Base-by-base conservation (phyloP, 2,113 vertebrate genomes). In the Vanacampus margaritifer region DNA sequence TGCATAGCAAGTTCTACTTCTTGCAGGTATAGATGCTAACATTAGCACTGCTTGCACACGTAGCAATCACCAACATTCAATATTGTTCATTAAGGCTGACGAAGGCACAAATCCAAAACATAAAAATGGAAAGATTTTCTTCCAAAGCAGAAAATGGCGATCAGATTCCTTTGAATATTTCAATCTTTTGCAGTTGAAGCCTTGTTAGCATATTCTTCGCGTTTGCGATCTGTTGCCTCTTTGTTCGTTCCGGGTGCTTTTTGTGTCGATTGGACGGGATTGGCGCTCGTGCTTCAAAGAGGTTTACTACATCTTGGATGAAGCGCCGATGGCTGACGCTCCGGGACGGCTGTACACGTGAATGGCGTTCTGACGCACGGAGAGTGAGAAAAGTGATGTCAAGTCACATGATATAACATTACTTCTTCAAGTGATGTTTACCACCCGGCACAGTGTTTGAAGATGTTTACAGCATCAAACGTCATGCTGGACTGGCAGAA, bases 291-390 rank as follows among this genome's bases (percentile, higher is more conserved):
- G 26, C 58, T 37, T 13, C 58, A n/a, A 35, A 39, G 37, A 16
- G 66, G 48, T 13, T 91, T 69, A 5, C 16, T 14, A 93, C 79
- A 92, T 93, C 80, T 92, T 93, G 16, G 91, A 92, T 50, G 88
- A 41, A 0, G 89, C 78, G 0, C 81, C 58, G 2, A 91, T 4
- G 32, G 88, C 67, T 0, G 89, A 84, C 0, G 84, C 72, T 69
- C 86, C 89, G 62, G 88, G 83, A 56, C 80, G 86, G 64, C 67
- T 84, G 79, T 92, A 93, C 26, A 92, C 85, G 1, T 57, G 89
- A 10, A 87, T 39, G 0, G 77, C 6, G 23, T 78, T 87, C 92
- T 92, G 71, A 21, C 6, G 19, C 8, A 74, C 2, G 35, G 3
- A 63, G 12, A 75, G 5, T 71, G 16, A 12, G 23, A 41, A 17